These are phyloP conservation scores for Artibeus jamaicensis DNA, from an alignment of 2,797 vertebrate genomes.

Conservation along the genomic window DNA sequence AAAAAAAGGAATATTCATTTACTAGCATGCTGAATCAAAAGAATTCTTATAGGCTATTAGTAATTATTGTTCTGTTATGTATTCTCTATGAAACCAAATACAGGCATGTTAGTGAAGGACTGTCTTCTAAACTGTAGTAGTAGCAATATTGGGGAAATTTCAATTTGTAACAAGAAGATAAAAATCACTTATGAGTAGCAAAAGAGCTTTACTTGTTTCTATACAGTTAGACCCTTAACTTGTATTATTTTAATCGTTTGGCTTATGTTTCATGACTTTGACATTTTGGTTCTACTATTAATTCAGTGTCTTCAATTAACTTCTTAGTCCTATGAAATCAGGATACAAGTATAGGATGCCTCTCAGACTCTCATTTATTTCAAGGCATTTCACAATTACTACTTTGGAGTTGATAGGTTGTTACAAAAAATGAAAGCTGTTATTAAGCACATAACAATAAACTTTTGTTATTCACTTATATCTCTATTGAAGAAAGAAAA, in stretches of 20 bases:
- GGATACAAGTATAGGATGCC: neutral
- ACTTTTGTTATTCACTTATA: neutral
- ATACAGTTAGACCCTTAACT: neutral
- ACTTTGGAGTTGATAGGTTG: neutral
- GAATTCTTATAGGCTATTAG: neutral
- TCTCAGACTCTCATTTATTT: neutral
- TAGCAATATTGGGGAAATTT: slow-evolving; percentile 4
- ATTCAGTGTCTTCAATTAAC: slow-evolving; percentile 31
- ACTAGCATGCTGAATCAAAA: slow-evolving; percentile 37
- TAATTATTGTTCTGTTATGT: neutral
- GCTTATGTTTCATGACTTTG: slow-evolving; percentile 40
- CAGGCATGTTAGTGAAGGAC: neutral
- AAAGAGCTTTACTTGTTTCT: slow-evolving; percentile 43
- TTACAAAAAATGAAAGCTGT: neutral
- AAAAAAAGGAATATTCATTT: neutral
- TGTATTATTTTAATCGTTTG: slow-evolving; percentile 50
- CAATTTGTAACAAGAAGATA: slow-evolving; percentile 26
- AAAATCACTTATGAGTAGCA: slow-evolving; percentile 23
- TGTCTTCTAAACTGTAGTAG: neutral
- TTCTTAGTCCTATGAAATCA: slow-evolving; percentile 22
- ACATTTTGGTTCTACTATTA: slow-evolving; percentile 61
- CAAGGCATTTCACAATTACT: slow-evolving; percentile 42
- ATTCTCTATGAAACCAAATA: neutral
- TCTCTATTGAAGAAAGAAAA: slow-evolving; percentile 4
- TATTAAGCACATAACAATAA: slow-evolving; percentile 39